These are phyloP conservation scores for Peribatodes rhomboidaria DNA, from an alignment of 2,888 invertebrate species.

Conservation along the genomic window DNA sequence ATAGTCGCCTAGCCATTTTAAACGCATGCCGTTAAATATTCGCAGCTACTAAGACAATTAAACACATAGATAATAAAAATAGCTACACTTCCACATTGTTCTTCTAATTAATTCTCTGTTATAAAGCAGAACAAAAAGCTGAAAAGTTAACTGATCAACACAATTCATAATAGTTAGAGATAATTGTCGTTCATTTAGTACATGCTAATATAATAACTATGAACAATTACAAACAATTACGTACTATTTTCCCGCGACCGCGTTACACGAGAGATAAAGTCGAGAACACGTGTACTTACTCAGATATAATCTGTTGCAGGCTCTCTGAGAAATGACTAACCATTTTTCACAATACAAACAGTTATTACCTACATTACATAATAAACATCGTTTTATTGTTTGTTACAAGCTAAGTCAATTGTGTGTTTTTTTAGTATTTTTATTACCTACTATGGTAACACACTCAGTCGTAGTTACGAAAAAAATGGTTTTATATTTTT, in stretches of 20 bases:
- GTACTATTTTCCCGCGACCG: conserved; percentile 1
- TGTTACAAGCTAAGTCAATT: neutral
- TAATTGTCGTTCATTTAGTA: conserved; percentile 6
- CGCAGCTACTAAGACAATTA: no score
- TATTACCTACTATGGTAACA: no score
- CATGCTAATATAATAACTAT: neutral
- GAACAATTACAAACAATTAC: neutral
- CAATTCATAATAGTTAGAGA: conserved; percentile 3
- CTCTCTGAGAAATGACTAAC: neutral
- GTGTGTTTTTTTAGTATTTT: neutral
- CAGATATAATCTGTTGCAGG: conserved; percentile 7
- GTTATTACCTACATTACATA: neutral
- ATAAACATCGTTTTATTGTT: conserved; percentile 4
- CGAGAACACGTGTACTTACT: conserved; percentile 3
- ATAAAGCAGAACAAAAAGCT: neutral
- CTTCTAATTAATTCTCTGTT: neutral
- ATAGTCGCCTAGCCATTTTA: no score
- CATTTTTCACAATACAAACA: conserved; percentile 3
- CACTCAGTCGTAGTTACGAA: no score
- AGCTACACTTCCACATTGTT: conserved; percentile 5
- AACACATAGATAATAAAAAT: no score
- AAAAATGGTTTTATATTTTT: no score
- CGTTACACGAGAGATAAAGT: neutral
- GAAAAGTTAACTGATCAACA: neutral
- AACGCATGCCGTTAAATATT: no score